Evolutionary conservation across 2,113 vertebrate genomes (phyloP), one percentile per base, ranked within the genome.

Genomic region (Ophiodon elongatus): DNA sequence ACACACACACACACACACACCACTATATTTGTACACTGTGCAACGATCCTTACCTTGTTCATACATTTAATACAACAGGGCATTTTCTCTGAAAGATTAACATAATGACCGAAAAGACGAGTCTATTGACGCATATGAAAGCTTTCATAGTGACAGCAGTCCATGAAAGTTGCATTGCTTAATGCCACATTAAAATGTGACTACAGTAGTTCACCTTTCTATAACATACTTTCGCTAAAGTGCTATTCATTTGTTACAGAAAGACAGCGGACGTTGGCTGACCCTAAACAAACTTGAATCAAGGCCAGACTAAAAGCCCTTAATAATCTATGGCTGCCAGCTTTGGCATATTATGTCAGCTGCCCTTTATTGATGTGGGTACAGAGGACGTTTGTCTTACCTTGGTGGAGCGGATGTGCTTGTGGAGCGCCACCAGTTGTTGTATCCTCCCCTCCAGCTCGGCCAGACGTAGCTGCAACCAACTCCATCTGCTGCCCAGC

Each of bases 401-500:
- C 97, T 99, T 99, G 79, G 93, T 95, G 60, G 96, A 94, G 82
- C 95, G 94, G 80, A 98, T 96, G 84, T 97, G 96, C 91, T 94
- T 95, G 91, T 97, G 96, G 91, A 99, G 92, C 76, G 96, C 94
- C 69, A 88, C 94, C 86, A 98, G 91, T 88, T 96, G 95, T 33
- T 96, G 96, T 84, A 97, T 98, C 96, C 96, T 96, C 86, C 94
- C 96, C 87, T 98, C 97, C 85, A 99, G 93, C 68, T 97, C 97
- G 59, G 96, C 95, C 92, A 98, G 93, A 89, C 97, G 96, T 89
- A 97, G 94, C 93, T 97, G 96, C 93, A 99, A 95, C 98, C 98
- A 99, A 0, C 96, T 96, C 97, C 98, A 99, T 75, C 96, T 95
- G 94, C 97, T 98, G 91, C 97, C 96, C 94, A 98, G 92, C 95